A percentile compares a stretch with the other conserved stretches of the same genome.
Conservation (phyloP, 2,113 vertebrate species). For the Forbesichthys papilliferus region DNA sequence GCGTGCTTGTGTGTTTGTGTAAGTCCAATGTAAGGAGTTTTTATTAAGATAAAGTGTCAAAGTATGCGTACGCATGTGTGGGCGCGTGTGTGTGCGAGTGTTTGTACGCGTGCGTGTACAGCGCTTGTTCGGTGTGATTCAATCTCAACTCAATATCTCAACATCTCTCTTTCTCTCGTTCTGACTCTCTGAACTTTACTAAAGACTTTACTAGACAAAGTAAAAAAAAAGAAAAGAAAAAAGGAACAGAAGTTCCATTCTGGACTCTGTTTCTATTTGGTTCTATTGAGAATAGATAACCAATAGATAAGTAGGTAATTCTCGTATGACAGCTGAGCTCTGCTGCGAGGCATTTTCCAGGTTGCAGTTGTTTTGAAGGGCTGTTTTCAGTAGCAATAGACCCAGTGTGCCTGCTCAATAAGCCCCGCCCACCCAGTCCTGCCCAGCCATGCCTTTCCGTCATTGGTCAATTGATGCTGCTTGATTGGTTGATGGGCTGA, state of each 20-base stretch:
- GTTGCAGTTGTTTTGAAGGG: conserved; percentile 79
- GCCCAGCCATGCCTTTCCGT: conserved; percentile 43
- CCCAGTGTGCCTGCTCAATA: conserved; percentile 78
- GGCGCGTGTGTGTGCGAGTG: background rate
- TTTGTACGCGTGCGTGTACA: conserved; percentile 26
- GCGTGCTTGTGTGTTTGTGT: background rate
- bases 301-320: conserved; percentile 39
- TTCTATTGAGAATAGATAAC: conserved; percentile 50
- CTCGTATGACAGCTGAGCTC: conserved; percentile 57
- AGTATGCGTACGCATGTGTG: conserved; percentile 37
- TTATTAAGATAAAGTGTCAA: conserved; percentile 55
- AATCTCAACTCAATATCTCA: conserved; percentile 33
- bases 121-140: conserved; percentile 45
- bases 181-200: conserved; percentile 45
- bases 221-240: conserved; percentile 28
- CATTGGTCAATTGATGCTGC: background rate
- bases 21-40: conserved; percentile 19
- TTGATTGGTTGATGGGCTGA: conserved; percentile 11
- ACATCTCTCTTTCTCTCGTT: conserved; percentile 3
- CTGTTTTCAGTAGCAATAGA: conserved; percentile 84
- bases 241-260: conserved; percentile 34
- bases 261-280: conserved; percentile 64
- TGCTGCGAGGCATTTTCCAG: conserved; percentile 61
- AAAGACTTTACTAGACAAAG: conserved; percentile 50
- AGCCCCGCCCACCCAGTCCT: conserved; percentile 50